These are phyloP conservation scores for Thecophora atra DNA, from an alignment of 2,888 invertebrate species.

Conservation along the genomic window DNA sequence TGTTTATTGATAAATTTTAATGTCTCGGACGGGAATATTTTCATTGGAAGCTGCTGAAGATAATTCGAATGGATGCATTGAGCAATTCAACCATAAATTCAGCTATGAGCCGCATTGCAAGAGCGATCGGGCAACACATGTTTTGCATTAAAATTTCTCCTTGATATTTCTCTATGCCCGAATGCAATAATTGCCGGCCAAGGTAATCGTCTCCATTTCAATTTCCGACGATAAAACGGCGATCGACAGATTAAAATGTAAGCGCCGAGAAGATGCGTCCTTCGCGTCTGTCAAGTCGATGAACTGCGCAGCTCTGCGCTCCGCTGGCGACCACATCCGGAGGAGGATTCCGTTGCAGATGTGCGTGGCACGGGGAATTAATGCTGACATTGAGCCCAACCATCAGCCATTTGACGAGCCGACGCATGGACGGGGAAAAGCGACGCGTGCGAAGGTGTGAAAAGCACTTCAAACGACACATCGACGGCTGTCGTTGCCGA, in stretches of 20 bases:
- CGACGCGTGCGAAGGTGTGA: slow-evolving; percentile 19
- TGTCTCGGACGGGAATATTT: too few species aligned
- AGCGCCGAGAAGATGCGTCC: not conserved
- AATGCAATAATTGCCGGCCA: not conserved
- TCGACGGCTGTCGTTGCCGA: slow-evolving; percentile 1
- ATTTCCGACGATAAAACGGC: not conserved
- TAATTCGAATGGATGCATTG: too few species aligned
- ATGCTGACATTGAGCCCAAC: not conserved
- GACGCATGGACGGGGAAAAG: not conserved
- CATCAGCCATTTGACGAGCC: not conserved
- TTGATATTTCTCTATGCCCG: too few species aligned
- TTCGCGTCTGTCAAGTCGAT: too few species aligned
- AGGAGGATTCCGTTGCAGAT: too few species aligned
- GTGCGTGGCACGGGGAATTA: not conserved
- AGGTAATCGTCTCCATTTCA: not conserved
- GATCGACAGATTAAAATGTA: not conserved
- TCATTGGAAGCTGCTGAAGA: too few species aligned
- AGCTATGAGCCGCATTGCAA: not conserved
- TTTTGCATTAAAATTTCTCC: not conserved
- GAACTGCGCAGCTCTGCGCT: too few species aligned
- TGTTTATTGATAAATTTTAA: too few species aligned
- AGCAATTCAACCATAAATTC: not conserved
- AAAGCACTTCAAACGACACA: slow-evolving; percentile 10
- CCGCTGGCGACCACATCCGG: too few species aligned
- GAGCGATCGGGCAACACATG: not conserved